These are phyloP conservation scores for Andrena hattorfiana DNA, from an alignment of 2,888 invertebrate species.

Conservation along the genomic window DNA sequence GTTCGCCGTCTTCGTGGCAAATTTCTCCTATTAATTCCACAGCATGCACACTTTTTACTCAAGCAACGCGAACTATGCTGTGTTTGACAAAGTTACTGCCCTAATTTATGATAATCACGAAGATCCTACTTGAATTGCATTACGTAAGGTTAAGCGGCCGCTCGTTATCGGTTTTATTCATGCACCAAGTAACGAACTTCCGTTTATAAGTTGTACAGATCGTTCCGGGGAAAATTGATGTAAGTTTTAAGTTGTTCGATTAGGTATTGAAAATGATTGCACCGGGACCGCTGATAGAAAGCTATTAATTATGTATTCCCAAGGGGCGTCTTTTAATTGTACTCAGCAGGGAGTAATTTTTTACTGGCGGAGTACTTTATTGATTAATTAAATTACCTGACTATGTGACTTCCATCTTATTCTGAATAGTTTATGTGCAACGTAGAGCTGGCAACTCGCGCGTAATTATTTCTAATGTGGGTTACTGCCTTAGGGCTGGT, in stretches of 20 bases:
- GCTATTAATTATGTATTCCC: not conserved
- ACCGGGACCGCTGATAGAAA: slow-evolving; percentile 3
- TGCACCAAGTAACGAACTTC: slow-evolving; percentile 51
- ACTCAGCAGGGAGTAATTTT: not conserved
- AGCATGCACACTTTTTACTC: slow-evolving; percentile 41
- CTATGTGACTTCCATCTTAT: no score
- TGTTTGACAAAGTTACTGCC: slow-evolving; percentile 51
- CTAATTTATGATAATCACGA: slow-evolving; percentile 57
- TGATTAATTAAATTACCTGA: no score
- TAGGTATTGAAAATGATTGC: slow-evolving; percentile 38
- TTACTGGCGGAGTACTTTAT: not conserved
- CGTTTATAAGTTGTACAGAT: slow-evolving; percentile 50
- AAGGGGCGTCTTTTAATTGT: not conserved
- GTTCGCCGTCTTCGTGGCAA: not conserved
- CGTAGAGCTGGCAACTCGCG: no score
- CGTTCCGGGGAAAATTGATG: slow-evolving; percentile 38
- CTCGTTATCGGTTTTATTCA: slow-evolving; percentile 62
- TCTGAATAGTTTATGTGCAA: no score
- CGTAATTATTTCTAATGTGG: no score
- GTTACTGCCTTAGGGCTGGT: no score
- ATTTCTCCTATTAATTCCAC: slow-evolving; percentile 42
- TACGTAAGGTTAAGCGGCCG: slow-evolving; percentile 45
- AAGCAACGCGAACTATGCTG: slow-evolving; percentile 36
- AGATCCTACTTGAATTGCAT: slow-evolving; percentile 58
- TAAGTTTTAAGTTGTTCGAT: slow-evolving; percentile 34